Percentiles rank a stretch among this genome's conserved stretches.
These are phyloP conservation scores for Setophaga coronata DNA, from an alignment of 2,113 vertebrate species.

Conservation along the genomic window DNA sequence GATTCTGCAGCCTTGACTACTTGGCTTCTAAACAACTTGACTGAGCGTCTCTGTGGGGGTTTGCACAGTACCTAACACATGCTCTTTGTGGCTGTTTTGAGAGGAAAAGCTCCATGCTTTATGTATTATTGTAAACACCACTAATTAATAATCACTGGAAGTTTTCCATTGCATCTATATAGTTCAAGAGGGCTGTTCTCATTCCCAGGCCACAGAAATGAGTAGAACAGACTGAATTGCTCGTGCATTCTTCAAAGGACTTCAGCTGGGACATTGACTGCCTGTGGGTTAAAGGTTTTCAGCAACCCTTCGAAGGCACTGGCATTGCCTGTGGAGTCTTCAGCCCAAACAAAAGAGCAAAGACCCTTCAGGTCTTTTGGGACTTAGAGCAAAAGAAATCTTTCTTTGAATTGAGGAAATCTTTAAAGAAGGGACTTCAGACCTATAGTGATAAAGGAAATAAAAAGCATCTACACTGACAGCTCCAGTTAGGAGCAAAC, in stretches of 20 bases:
- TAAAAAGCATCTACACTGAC: slow-evolving; percentile 60
- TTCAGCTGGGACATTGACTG: neutral
- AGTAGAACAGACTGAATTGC: slow-evolving; percentile 9
- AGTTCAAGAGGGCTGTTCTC: neutral
- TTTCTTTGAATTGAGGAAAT: slow-evolving; percentile 47
- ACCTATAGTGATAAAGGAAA: slow-evolving; percentile 46
- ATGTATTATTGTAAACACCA: neutral
- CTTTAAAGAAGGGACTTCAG: slow-evolving; percentile 61
- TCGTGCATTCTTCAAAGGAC: neutral
- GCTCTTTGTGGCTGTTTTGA: neutral
- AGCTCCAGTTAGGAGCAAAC: slow-evolving; percentile 59
- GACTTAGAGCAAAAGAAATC: slow-evolving; percentile 7
- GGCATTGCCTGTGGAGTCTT: neutral
- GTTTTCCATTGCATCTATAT: neutral
- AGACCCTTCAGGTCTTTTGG: slow-evolving; percentile 17
- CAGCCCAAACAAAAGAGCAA: slow-evolving; percentile 46
- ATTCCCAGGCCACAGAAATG: neutral
- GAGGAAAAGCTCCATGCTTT: neutral
- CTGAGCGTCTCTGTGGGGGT: neutral
- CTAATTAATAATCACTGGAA: neutral
- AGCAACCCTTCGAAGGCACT: neutral
- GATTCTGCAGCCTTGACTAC: neutral
- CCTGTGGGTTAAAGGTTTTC: slow-evolving; percentile 19
- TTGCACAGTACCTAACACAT: neutral
- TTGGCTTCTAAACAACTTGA: neutral